Evolutionary conservation across 1,140 invertebrate species (phyloP).

Genomic region (Papilio glaucus): DNA sequence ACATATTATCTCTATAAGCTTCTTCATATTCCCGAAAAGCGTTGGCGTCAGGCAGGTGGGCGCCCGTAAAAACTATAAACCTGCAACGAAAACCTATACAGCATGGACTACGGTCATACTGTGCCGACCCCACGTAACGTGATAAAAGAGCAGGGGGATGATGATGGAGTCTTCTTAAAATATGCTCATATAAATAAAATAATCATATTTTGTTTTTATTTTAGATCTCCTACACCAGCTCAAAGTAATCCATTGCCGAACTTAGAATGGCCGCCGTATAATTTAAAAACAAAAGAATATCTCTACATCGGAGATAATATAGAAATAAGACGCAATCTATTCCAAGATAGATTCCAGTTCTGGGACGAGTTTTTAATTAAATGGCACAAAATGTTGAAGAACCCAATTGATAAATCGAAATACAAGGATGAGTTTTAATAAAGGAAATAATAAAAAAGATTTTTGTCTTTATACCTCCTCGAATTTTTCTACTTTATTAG

Average conservation of each 20-base stretch:
- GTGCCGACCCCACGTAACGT: no score
- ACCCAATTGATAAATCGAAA: no score
- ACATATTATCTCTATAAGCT: no score
- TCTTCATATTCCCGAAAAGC: no score
- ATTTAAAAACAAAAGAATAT: constrained; percentile 32
- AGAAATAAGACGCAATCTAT: constrained; percentile 9
- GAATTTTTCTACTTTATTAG: no score
- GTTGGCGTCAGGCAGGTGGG: no score
- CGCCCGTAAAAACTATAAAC: no score
- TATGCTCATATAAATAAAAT: no score
- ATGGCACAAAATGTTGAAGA: constrained; percentile 12
- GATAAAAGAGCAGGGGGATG: no score
- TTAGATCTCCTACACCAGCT: constrained; percentile 6
- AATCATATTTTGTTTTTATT: neutral
- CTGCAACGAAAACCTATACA: no score
- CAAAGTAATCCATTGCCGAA: constrained; percentile 24
- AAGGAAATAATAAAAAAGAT: neutral
- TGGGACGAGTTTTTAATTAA: constrained; percentile 21
- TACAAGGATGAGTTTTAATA: constrained; percentile 29
- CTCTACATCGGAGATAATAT: constrained; percentile 5
- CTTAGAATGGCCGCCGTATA: constrained; percentile 15
- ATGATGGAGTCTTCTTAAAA: no score
- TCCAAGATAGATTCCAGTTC: constrained; percentile 22
- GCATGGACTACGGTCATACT: no score
- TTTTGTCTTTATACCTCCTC: neutral